Evolutionary conservation across 2,797 vertebrate genomes (phyloP).

Genomic region (Orientallactaga sibirica): DNA sequence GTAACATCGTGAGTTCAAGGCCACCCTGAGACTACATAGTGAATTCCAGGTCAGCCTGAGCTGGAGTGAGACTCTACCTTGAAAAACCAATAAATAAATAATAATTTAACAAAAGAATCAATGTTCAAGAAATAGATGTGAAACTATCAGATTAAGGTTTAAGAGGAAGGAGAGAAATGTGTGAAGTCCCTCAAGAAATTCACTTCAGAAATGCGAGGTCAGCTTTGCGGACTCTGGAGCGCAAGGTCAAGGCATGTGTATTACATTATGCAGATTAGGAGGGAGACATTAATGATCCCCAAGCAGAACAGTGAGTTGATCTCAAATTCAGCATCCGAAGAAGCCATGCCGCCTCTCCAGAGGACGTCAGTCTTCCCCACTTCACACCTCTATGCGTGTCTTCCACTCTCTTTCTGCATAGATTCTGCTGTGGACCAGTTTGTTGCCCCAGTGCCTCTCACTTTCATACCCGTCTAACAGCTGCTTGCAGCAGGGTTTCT

Average conservation of each 20-base stretch:
- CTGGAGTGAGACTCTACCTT: too few species aligned
- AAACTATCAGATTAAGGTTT: background rate
- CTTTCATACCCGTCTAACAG: background rate
- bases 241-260: accelerated
- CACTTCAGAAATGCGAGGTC: too few species aligned
- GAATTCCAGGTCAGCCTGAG: too few species aligned
- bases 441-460: accelerated
- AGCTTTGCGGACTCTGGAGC: background rate
- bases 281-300: background rate
- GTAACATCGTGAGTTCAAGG: too few species aligned
- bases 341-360: background rate
- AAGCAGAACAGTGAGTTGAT: background rate
- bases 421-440: accelerated
- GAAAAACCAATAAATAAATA: too few species aligned
- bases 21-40: too few species aligned
- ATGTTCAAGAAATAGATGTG: background rate
- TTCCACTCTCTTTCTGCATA: background rate
- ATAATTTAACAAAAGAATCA: background rate
- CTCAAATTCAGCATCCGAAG: background rate
- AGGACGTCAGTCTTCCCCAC: background rate
- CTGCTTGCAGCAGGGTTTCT: background rate
- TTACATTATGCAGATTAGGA: background rate
- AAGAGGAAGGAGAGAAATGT: too few species aligned
- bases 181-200: background rate
- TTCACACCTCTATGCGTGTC: background rate